Percentiles rank a stretch among this genome's conserved stretches.
Conservation (phyloP, 2,113 vertebrate species). For the Spheniscus mendiculus region DNA sequence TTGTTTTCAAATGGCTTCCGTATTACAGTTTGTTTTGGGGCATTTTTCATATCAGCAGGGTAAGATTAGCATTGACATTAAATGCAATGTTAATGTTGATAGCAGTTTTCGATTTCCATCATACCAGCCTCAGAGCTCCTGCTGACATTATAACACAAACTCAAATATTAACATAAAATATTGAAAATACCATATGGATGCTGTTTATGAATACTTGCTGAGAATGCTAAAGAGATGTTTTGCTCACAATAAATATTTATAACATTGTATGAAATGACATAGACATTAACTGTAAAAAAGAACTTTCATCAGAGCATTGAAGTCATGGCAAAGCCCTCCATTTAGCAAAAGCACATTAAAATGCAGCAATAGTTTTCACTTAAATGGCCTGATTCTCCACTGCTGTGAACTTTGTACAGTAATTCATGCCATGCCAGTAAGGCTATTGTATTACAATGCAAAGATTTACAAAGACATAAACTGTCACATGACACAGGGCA, state of each 20-base stretch:
- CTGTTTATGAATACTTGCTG: constrained; percentile 27
- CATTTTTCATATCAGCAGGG: constrained; percentile 24
- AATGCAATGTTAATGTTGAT: neutral
- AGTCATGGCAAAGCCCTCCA: neutral
- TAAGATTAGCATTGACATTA: constrained; percentile 45
- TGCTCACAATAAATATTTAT: constrained; percentile 45
- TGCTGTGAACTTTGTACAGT: neutral
- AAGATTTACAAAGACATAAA: neutral
- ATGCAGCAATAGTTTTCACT: neutral
- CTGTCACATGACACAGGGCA: neutral
- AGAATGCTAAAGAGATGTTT: constrained; percentile 18
- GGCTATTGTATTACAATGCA: neutral
- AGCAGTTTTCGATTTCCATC: constrained; percentile 30
- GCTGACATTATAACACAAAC: constrained; percentile 53
- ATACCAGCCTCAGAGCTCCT: constrained; percentile 24
- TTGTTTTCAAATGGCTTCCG: neutral
- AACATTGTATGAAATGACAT: neutral
- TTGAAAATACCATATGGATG: constrained; percentile 54
- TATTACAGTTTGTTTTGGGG: neutral
- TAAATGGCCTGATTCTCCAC: neutral
- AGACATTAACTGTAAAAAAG: neutral
- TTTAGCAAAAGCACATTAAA: neutral
- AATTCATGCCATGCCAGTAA: neutral
- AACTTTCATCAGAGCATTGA: neutral
- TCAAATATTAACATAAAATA: constrained; percentile 71